These are phyloP conservation scores for Habroteleia sp. DNA, from an alignment of 2,888 invertebrate species.

Conservation along the genomic window DNA sequence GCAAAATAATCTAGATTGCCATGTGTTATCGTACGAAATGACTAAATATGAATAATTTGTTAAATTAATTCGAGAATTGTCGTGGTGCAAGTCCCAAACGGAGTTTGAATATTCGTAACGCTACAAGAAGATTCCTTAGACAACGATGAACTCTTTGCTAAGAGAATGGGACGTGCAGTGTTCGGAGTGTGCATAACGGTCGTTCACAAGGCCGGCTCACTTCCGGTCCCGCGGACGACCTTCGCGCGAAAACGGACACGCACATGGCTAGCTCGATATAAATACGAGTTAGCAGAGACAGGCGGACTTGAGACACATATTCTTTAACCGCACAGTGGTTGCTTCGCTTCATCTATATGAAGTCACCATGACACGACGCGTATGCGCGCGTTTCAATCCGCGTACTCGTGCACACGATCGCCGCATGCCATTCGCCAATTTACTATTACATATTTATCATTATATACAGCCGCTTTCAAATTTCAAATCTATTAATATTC, in stretches of 20 bases:
- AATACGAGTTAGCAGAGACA: constrained; percentile 57
- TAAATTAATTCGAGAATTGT: too few species aligned
- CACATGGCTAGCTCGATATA: constrained; percentile 68
- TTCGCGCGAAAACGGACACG: constrained; percentile 77
- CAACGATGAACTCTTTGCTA: constrained; percentile 12
- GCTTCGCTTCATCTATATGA: constrained; percentile 46
- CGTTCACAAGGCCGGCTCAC: constrained; percentile 79
- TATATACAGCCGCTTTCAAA: too few species aligned
- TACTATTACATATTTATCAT: too few species aligned
- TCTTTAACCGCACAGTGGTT: constrained; percentile 44
- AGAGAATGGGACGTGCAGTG: constrained; percentile 62
- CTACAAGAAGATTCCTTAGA: constrained; percentile 2
- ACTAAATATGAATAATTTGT: too few species aligned
- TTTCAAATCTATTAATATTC: too few species aligned
- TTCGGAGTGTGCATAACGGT: constrained; percentile 74
- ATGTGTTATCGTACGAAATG: too few species aligned
- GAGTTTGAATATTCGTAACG: neutral
- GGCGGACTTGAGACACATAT: constrained; percentile 31
- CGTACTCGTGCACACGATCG: neutral
- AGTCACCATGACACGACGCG: constrained; percentile 61
- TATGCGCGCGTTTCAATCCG: constrained; percentile 11
- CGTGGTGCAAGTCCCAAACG: too few species aligned
- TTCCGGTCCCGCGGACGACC: constrained; percentile 78
- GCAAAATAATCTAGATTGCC: too few species aligned
- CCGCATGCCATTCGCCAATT: too few species aligned